Conservation (phyloP, 30 jellyfish, hydroid and myxozoan genomes). For the Clytia hemisphaerica region DNA sequence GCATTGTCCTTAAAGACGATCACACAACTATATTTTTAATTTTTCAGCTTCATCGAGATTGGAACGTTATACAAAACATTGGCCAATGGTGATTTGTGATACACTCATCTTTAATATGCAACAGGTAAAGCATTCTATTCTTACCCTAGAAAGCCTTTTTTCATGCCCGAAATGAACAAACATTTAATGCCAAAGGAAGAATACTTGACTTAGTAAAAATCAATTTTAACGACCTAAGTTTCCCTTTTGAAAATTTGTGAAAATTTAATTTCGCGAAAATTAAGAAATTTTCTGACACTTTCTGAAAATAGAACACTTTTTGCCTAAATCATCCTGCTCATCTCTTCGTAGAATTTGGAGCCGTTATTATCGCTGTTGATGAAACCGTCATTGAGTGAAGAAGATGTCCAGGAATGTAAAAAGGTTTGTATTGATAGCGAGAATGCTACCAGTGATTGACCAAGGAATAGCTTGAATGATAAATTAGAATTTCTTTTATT, state of each 20-base stretch:
- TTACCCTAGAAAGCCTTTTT: neutral
- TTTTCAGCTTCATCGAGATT: constrained; percentile 71
- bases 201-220: too few species aligned
- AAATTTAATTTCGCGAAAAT: too few species aligned
- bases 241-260: too few species aligned
- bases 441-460: neutral
- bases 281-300: too few species aligned
- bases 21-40: too few species aligned
- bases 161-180: too few species aligned
- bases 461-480: neutral
- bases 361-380: constrained; percentile 62
- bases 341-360: constrained; percentile 55
- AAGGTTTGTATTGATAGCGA: constrained; percentile 40
- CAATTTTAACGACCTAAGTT: too few species aligned
- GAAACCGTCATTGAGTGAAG: constrained; percentile 63
- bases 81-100: constrained; percentile 96
- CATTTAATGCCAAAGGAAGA: too few species aligned
- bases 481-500: too few species aligned
- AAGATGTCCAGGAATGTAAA: constrained; percentile 84
- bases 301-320: too few species aligned
- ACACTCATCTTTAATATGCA: constrained; percentile 85
- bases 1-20: too few species aligned
- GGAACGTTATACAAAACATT: constrained; percentile 87
- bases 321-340: too few species aligned
- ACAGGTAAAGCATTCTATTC: constrained; percentile 34